These are phyloP conservation scores for Erythrolamprus reginae DNA, from an alignment of 2,113 vertebrate species.

Conservation along the genomic window DNA sequence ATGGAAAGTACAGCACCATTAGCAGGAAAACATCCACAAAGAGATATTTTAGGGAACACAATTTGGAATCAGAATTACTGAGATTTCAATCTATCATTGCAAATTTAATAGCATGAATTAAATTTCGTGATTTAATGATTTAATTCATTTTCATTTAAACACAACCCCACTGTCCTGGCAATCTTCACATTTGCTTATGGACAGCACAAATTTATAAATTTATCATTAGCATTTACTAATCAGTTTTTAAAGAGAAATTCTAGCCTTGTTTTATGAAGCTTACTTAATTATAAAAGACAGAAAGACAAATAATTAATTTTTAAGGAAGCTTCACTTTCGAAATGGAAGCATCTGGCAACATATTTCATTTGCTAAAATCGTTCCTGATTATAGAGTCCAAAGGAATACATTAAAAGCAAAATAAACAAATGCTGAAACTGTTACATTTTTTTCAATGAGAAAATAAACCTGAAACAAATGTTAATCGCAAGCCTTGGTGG, in stretches of 20 bases:
- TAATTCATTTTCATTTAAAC: neutral
- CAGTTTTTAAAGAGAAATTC: neutral
- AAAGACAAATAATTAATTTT: constrained; percentile 16
- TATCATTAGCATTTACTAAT: constrained; percentile 15
- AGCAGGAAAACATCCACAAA: neutral
- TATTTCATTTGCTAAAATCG: neutral
- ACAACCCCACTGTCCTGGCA: constrained; percentile 5
- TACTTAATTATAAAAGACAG: neutral
- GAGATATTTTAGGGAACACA: neutral
- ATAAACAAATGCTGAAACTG: neutral
- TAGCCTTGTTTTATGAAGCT: constrained; percentile 22
- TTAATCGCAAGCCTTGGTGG: neutral
- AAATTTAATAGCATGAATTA: neutral
- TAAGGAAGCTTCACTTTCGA: neutral
- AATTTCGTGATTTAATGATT: no score
- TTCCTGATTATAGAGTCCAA: constrained; percentile 17
- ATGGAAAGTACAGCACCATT: neutral
- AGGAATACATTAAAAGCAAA: neutral
- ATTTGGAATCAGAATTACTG: neutral
- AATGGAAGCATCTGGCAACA: neutral
- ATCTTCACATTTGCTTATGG: constrained; percentile 10
- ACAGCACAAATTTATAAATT: neutral
- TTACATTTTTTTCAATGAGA: neutral
- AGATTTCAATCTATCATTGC: neutral
- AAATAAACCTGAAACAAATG: neutral